Conservation (phyloP, 92 coral and sea anemone species). For the Nematostella vectensis region DNA sequence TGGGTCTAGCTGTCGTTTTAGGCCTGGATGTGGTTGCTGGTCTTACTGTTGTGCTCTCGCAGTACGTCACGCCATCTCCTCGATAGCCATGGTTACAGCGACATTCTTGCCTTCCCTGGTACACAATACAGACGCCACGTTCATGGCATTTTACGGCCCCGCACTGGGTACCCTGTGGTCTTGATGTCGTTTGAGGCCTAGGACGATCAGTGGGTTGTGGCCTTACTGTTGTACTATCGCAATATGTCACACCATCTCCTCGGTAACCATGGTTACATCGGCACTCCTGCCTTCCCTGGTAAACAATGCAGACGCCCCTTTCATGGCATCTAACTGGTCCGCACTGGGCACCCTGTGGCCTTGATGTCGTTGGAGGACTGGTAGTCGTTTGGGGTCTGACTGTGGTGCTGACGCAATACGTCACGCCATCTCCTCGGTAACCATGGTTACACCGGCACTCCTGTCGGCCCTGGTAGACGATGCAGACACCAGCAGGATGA, state of each 20-base stretch:
- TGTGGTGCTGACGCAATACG: no score
- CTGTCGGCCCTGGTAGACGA: slow-evolving; percentile 26
- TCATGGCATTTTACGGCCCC: no score
- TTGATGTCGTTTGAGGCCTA: no score
- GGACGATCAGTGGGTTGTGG: no score
- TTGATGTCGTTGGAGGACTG: slow-evolving; percentile 24
- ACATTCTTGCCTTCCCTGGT: slow-evolving; percentile 42
- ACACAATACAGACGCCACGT: slow-evolving; percentile 46
- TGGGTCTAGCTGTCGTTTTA: no score
- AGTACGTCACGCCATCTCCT: slow-evolving; percentile 43
- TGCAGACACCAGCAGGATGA: slow-evolving; percentile 52
- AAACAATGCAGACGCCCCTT: slow-evolving; percentile 41
- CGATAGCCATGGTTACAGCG: slow-evolving; percentile 64
- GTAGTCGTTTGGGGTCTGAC: no score
- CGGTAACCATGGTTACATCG: slow-evolving; percentile 65
- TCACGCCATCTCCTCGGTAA: slow-evolving; percentile 59
- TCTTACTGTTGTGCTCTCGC: no score
- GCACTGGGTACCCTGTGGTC: no score
- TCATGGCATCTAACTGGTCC: slow-evolving; percentile 25
- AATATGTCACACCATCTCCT: slow-evolving; percentile 43
- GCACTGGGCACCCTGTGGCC: slow-evolving; percentile 9
- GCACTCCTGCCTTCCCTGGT: slow-evolving; percentile 40
- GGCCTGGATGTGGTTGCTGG: no score
- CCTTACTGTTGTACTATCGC: background rate
- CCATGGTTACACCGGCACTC: slow-evolving; percentile 65